A percentile compares a stretch with the other conserved stretches of the same genome.
Evolutionary conservation across 2,797 vertebrate species (phyloP).

Genomic region (Rhinoraja longicauda): DNA sequence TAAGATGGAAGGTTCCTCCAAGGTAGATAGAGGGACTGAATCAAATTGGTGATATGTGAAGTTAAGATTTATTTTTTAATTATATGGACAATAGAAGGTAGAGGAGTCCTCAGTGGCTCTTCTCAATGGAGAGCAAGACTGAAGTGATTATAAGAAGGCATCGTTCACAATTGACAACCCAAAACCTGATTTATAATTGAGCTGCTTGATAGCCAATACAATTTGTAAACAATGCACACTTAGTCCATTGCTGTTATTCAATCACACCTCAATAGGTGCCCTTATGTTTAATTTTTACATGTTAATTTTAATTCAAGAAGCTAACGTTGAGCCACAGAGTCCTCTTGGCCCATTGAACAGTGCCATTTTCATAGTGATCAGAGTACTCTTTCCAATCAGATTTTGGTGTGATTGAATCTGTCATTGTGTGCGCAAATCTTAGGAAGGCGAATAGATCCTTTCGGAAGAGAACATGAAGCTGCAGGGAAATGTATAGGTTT

Average conservation of each 20-base stretch:
- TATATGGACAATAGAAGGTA: background rate
- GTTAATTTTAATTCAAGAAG: background rate
- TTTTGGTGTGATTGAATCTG: background rate
- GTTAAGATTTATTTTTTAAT: background rate
- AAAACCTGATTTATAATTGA: background rate
- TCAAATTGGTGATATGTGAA: background rate
- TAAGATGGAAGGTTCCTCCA: background rate
- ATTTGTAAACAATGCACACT: background rate
- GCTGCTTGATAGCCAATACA: background rate
- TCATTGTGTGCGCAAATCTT: background rate
- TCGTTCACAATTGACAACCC: background rate
- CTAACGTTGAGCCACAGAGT: background rate
- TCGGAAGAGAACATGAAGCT: background rate
- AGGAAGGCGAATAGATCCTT: background rate
- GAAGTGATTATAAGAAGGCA: background rate
- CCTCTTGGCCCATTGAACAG: background rate
- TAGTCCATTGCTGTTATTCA: background rate
- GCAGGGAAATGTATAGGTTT: background rate
- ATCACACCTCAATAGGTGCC: background rate
- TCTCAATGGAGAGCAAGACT: background rate
- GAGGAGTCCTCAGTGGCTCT: background rate
- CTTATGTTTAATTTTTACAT: background rate
- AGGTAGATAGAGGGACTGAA: background rate
- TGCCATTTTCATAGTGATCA: too few species aligned
- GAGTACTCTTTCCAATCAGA: background rate